Conservation (phyloP, 2,888 invertebrate genomes). For the Eupithecia dodoneata region DNA sequence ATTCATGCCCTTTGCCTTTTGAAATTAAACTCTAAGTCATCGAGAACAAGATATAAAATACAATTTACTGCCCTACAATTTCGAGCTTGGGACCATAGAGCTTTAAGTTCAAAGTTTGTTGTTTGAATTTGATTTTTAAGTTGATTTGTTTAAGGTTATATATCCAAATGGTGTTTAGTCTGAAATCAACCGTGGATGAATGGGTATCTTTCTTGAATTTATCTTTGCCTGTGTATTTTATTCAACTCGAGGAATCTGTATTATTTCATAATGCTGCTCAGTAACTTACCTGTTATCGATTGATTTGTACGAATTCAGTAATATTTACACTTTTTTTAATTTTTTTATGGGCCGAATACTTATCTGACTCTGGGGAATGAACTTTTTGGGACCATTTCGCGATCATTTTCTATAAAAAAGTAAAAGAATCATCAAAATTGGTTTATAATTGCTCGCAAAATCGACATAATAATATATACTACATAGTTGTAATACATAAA, state of each 20-base stretch:
- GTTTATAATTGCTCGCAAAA: too few species aligned
- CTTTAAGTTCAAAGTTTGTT: neutral
- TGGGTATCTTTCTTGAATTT: neutral
- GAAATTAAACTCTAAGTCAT: neutral
- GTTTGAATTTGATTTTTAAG: neutral
- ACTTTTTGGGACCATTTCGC: too few species aligned
- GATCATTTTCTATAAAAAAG: too few species aligned
- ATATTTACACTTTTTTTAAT: too few species aligned
- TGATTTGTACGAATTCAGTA: too few species aligned
- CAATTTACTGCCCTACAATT: neutral
- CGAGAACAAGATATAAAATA: neutral
- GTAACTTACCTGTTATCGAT: neutral
- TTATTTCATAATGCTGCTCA: neutral
- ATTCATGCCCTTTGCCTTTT: slow-evolving; percentile 19
- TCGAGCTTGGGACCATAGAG: neutral
- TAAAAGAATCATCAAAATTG: too few species aligned
- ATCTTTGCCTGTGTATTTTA: neutral
- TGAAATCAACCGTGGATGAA: neutral
- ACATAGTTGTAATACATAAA: too few species aligned
- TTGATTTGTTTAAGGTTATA: neutral
- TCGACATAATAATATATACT: too few species aligned
- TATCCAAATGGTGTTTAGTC: neutral
- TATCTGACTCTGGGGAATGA: too few species aligned
- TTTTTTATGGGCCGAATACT: too few species aligned
- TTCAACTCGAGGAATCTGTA: neutral